Evolutionary conservation across 2,888 invertebrate species (phyloP).

Genomic region (Incurvaria masculella): DNA sequence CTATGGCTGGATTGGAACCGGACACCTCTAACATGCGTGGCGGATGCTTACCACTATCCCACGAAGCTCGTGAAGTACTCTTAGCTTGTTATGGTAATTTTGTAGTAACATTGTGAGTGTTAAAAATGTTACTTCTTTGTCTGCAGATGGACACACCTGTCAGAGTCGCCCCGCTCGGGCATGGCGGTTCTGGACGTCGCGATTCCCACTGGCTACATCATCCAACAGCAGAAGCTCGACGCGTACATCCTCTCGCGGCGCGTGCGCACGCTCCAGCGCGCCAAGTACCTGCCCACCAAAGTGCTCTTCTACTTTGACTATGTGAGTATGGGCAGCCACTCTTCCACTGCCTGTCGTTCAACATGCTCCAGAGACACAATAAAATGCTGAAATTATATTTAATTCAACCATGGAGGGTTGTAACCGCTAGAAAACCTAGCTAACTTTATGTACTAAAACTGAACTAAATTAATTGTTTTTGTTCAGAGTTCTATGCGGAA

Average conservation of each 20-base stretch:
- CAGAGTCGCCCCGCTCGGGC: conserved; percentile 81
- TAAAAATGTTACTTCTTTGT: too few species aligned
- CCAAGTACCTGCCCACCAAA: conserved; percentile 76
- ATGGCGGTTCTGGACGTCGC: conserved; percentile 84
- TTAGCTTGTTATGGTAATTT: too few species aligned
- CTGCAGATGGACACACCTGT: conserved; percentile 70
- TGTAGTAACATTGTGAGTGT: conserved; percentile 3
- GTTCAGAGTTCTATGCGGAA: too few species aligned
- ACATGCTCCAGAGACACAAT: too few species aligned
- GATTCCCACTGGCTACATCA: conserved; percentile 88
- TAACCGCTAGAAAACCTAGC: too few species aligned
- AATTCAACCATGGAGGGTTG: too few species aligned
- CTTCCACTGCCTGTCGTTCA: not conserved
- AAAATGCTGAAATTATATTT: too few species aligned
- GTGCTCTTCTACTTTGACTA: conserved; percentile 92
- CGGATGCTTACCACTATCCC: too few species aligned
- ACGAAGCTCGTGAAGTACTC: too few species aligned
- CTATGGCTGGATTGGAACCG: too few species aligned
- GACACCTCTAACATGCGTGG: not conserved
- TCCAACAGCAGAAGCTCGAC: conserved; percentile 87
- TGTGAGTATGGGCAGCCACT: conserved; percentile 56
- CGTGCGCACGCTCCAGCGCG: conserved; percentile 80
- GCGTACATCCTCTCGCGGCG: conserved; percentile 75
- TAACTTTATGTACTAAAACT: too few species aligned
- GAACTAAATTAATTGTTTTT: too few species aligned